These are phyloP conservation scores for Griposia aprilina DNA, from an alignment of 2,888 invertebrate genomes.

Conservation along the genomic window DNA sequence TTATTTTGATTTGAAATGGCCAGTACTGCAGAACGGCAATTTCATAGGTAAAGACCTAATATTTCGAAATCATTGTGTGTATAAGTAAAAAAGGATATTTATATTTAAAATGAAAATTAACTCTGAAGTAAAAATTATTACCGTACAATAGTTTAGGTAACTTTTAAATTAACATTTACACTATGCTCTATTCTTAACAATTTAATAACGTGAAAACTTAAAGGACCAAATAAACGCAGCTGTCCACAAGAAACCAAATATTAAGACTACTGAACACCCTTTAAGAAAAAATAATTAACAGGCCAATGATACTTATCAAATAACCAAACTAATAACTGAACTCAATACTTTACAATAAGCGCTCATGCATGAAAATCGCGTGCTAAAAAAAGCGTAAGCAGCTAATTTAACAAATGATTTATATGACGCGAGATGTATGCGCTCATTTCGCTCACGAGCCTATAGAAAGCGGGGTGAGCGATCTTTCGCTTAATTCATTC, in stretches of 20 bases:
- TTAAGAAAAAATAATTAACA: not conserved
- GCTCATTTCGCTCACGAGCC: slow-evolving; percentile 42
- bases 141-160: not conserved
- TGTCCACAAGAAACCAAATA: not conserved
- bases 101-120: not conserved
- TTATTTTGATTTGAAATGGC: too few relatives aligned
- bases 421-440: slow-evolving; percentile 55
- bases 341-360: slow-evolving; percentile 6
- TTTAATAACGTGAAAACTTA: not conserved
- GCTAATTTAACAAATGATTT: slow-evolving; percentile 54
- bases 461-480: slow-evolving; percentile 72
- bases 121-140: not conserved
- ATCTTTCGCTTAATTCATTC: slow-evolving; percentile 67
- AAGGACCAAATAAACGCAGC: too few relatives aligned
- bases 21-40: too few relatives aligned
- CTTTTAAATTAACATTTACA: not conserved
- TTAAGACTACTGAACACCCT: not conserved
- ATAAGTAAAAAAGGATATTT: not conserved
- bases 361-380: slow-evolving; percentile 55
- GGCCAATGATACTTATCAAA: not conserved
- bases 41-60: too few relatives aligned
- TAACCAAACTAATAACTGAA: slow-evolving; percentile 10
- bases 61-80: not conserved
- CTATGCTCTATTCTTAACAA: not conserved
- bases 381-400: slow-evolving; percentile 42